These are phyloP conservation scores for Pemphredon lugubris DNA, from an alignment of 2,888 invertebrate species.

Conservation along the genomic window DNA sequence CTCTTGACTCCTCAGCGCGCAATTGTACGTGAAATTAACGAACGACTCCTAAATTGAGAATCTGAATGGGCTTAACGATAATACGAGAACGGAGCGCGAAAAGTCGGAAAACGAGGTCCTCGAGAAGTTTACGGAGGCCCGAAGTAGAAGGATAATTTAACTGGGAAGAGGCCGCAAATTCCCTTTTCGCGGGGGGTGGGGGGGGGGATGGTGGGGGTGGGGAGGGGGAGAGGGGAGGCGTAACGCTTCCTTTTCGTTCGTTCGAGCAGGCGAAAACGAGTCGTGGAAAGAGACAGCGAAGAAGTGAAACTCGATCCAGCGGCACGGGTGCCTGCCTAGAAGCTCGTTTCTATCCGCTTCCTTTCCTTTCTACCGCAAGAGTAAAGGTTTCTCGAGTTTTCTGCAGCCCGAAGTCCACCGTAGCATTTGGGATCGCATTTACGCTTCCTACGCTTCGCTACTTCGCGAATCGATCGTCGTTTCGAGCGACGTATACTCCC, in stretches of 20 bases:
- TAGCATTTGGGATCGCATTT: conserved; percentile 29
- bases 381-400: conserved; percentile 44
- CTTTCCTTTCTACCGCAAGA: conserved; percentile 56
- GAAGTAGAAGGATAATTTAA: conserved; percentile 18
- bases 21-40: not conserved
- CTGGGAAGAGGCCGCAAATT: conserved; percentile 32
- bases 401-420: conserved; percentile 17
- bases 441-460: conserved; percentile 4
- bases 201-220: too few relatives aligned
- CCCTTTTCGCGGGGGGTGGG: conserved; percentile 39
- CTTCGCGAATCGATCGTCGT: conserved; percentile 2
- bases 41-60: not conserved
- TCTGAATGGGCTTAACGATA: not conserved
- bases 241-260: conserved; percentile 44
- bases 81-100: not conserved
- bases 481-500: not conserved
- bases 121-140: not conserved
- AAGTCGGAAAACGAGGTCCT: conserved; percentile 1
- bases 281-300: conserved; percentile 61
- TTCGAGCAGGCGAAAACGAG: conserved; percentile 56
- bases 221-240: too few relatives aligned
- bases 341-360: conserved; percentile 62
- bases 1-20: too few relatives aligned
- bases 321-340: conserved; percentile 40
- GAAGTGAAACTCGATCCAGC: conserved; percentile 66